A percentile compares a stretch with the other conserved stretches of the same genome.
phyloP scores from a whole-genome alignment of 2,113 vertebrate species.

The Corapipo altera region DNA sequence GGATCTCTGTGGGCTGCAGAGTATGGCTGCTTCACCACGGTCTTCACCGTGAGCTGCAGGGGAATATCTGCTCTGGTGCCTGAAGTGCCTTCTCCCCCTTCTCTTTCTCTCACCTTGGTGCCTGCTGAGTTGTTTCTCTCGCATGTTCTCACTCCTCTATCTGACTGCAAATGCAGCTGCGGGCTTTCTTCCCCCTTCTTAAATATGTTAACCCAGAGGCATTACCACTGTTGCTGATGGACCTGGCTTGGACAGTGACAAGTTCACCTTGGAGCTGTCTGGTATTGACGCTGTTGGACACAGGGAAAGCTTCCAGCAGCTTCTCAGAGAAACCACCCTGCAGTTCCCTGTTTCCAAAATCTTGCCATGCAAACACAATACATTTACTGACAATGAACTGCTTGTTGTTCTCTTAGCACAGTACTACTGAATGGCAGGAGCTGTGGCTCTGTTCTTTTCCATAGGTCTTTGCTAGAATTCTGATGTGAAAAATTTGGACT shows the following conservation, averaged over 20 bases:
- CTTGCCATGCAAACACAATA: neutral
- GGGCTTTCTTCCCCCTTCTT: neutral
- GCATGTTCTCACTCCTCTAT: neutral
- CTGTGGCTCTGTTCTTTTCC: neutral
- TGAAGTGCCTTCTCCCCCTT: neutral
- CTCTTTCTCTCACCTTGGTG: neutral
- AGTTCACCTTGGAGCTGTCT: fast-evolving
- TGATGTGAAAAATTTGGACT: neutral
- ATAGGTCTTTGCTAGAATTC: neutral
- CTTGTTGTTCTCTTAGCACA: neutral
- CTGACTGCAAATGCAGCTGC: neutral
- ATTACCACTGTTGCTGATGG: fast-evolving
- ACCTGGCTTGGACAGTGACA: fast-evolving
- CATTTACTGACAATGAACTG: neutral
- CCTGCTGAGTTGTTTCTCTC: neutral
- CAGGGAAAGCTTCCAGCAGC: neutral
- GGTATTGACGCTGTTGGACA: neutral
- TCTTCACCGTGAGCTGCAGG: fast-evolving
- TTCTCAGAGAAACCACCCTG: neutral
- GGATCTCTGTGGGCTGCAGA: neutral
- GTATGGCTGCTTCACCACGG: neutral
- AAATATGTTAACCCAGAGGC: neutral
- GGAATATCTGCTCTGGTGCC: fast-evolving
- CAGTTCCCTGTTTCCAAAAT: neutral
- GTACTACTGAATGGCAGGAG: neutral